Percentiles rank a stretch among this genome's conserved stretches.
Conservation (phyloP, 2,113 vertebrate species). For the Oncorhynchus tshawytscha region DNA sequence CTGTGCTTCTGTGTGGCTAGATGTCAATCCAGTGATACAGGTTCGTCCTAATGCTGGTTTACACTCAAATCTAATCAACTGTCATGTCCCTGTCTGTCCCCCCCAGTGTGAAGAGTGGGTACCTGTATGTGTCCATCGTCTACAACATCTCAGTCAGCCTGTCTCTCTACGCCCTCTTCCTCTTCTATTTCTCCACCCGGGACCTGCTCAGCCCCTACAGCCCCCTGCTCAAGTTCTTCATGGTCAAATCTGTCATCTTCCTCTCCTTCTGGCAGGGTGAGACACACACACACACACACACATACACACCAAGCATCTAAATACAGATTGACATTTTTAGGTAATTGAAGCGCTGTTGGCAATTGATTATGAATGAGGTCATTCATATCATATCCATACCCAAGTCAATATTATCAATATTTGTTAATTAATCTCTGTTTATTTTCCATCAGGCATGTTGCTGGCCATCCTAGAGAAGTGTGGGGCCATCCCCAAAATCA, state of each 20-base stretch:
- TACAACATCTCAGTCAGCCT: slow-evolving; percentile 97
- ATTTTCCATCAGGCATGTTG: slow-evolving; percentile 81
- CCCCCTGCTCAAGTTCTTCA: slow-evolving; percentile 96
- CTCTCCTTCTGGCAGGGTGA: slow-evolving; percentile 98
- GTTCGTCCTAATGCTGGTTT: too few species aligned
- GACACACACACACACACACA: slow-evolving; percentile 11
- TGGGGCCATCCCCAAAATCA: slow-evolving; percentile 93
- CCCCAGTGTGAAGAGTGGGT: slow-evolving; percentile 88
- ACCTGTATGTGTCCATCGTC: slow-evolving; percentile 94
- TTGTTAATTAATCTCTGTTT: not conserved
- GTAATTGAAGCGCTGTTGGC: not conserved
- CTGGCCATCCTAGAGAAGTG: slow-evolving; percentile 97
- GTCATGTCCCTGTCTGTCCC: not conserved
- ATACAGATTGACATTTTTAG: not conserved
- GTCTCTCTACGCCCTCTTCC: slow-evolving; percentile 94
- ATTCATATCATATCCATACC: not conserved
- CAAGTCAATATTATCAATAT: not conserved
- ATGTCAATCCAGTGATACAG: too few species aligned
- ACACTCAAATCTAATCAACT: too few species aligned
- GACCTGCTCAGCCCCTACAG: slow-evolving; percentile 92
- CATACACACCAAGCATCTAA: not conserved
- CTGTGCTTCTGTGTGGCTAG: too few species aligned
- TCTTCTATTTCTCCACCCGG: slow-evolving; percentile 91
- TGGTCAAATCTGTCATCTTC: slow-evolving; percentile 98
- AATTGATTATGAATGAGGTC: not conserved